A percentile compares a stretch with the other conserved stretches of the same genome.
Conservation (phyloP, 1,140 invertebrate genomes). For the Cotesia glomerata region DNA sequence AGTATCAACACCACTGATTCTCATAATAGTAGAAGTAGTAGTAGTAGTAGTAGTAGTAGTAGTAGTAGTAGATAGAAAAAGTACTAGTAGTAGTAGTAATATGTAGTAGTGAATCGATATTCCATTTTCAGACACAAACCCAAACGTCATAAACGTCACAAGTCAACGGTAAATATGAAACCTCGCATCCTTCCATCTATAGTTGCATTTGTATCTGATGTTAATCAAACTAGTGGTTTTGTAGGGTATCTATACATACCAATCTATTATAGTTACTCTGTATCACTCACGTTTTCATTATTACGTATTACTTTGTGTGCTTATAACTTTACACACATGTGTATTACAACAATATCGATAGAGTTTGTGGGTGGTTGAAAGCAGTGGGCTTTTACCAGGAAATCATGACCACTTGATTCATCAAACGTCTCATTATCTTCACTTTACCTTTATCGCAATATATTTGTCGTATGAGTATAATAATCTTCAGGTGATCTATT, state of each 20-base stretch:
- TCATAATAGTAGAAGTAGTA: too few relatives aligned
- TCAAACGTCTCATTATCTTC: too few relatives aligned
- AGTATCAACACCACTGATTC: too few relatives aligned
- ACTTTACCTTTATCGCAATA: too few relatives aligned
- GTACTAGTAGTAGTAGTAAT: too few relatives aligned
- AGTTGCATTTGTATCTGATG: neutral
- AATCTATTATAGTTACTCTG: neutral
- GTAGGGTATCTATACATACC: neutral
- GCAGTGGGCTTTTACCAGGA: neutral
- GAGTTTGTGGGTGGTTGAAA: neutral
- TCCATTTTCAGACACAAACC: slow-evolving; percentile 19
- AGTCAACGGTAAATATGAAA: neutral
- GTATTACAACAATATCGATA: neutral
- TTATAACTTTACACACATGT: neutral
- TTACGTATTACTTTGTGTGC: neutral
- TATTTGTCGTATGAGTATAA: too few relatives aligned
- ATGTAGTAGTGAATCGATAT: slow-evolving; percentile 10
- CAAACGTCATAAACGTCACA: neutral
- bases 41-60: too few relatives aligned
- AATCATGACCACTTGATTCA: neutral
- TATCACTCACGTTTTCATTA: neutral
- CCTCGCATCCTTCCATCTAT: neutral
- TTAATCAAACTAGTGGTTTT: neutral
- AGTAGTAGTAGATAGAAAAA: too few relatives aligned
- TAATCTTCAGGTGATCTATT: too few relatives aligned